Percentiles rank a stretch among this genome's conserved stretches.
Evolutionary conservation across 2,113 vertebrate genomes (phyloP).

Genomic region (Onychorhynchus coronatus): DNA sequence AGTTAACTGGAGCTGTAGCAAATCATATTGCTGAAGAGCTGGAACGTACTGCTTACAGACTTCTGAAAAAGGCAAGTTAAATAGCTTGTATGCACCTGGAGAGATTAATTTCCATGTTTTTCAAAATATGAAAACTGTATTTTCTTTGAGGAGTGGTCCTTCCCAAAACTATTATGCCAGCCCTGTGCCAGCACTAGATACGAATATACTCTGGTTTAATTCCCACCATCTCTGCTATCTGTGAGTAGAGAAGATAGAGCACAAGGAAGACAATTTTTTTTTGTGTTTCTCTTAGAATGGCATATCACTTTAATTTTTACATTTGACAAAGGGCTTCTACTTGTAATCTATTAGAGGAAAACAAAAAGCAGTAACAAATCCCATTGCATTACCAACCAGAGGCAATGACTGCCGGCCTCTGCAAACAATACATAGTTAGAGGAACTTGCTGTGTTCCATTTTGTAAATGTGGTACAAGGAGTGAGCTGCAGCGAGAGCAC

Average conservation of each 20-base stretch:
- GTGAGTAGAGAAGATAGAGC: not conserved
- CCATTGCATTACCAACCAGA: not conserved
- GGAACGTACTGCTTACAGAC: not conserved
- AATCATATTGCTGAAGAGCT: not conserved
- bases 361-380: slow-evolving; percentile 24
- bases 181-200: not conserved
- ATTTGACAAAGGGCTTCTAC: not conserved
- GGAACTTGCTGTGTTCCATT: not conserved
- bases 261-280: not conserved
- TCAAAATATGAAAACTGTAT: not conserved
- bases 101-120: not conserved
- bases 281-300: not conserved
- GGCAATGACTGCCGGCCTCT: not conserved
- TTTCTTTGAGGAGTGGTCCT: not conserved
- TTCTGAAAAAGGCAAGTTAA: not conserved
- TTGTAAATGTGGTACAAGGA: not conserved
- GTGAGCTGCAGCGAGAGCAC: not conserved
- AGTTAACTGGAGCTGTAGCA: not conserved
- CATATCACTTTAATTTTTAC: not conserved
- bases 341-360: not conserved
- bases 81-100: not conserved
- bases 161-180: not conserved
- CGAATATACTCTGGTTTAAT: not conserved
- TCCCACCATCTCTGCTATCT: not conserved
- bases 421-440: not conserved